Evolutionary conservation across 2,888 invertebrate genomes (phyloP), one percentile per base, ranked within the genome.

Genomic region (Sarcophaga rosellei): DNA sequence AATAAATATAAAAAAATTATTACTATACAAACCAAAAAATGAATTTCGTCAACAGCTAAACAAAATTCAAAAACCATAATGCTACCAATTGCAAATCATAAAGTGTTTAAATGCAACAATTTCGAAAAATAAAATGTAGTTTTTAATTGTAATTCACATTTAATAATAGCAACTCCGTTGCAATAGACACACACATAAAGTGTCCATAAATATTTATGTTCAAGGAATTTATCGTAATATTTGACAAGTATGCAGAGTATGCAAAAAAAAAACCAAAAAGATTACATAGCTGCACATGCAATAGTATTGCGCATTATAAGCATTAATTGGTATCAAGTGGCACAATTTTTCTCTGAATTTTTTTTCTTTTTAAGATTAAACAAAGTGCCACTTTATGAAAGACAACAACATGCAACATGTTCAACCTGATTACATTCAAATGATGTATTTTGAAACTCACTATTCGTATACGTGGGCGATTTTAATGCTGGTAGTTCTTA

Each of bases 241-340:
- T 85, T 81, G 85, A 78, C 81, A 85, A 78, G 63, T 75, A 85
- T 81, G 81, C 78, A 85, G 74, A 85, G 77, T 78, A 77, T 85
- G 59, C 21, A 73, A 12, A 75, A 75, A 65, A 72, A 72, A 75
- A 23, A 63, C 6, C 4, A 15, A 45, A 45, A 66, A 44, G 10
- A 62, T 47, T 35, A 25, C 35, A 61, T 61, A 69, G 21, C 20
- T 17, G 35, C 53, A 53, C 57, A 21, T 74, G 68, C 62, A 78
- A 63, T 78, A 59, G 45, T 61, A 47, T 53, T 62, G 47, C 61
- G 47, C 61, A 62, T 47, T 62, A 23, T 57, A 75, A 62, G 74
- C 66, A 75, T 75, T 62, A 75, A 47, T 47, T 78, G 69, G 21
- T 75, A 74, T 75, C 21, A 62, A 81, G 53, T 69, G 62, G 35